Conservation (phyloP, 2,888 invertebrate genomes). For the Drosophila merina region DNA sequence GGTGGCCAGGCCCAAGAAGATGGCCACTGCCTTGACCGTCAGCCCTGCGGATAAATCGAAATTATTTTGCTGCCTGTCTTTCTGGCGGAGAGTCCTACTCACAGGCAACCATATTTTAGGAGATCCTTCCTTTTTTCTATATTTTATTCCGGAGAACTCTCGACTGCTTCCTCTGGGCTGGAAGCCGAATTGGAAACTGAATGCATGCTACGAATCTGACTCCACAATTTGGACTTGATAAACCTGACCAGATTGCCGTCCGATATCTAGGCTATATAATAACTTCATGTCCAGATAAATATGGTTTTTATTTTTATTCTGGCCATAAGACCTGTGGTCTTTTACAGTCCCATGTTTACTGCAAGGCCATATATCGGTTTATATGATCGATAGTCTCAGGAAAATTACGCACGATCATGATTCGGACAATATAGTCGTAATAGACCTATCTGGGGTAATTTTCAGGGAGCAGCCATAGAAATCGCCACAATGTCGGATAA, state of each 20-base stretch:
- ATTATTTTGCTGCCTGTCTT: neutral
- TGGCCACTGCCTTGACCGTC: slow-evolving; percentile 75
- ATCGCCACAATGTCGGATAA: slow-evolving; percentile 51
- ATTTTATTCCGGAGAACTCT: slow-evolving; percentile 21
- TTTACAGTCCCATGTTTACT: slow-evolving; percentile 33
- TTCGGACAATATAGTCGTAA: slow-evolving; percentile 21
- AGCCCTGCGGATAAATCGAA: slow-evolving; percentile 56
- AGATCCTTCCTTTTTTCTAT: slow-evolving; percentile 33
- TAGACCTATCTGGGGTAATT: slow-evolving; percentile 9
- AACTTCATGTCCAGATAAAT: slow-evolving; percentile 24
- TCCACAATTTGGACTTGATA: slow-evolving; percentile 58
- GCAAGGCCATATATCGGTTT: slow-evolving; percentile 43
- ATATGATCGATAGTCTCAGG: slow-evolving; percentile 35
- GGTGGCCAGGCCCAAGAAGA: slow-evolving; percentile 76
- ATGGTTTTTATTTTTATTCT: slow-evolving; percentile 26
- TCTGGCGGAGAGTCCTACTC: slow-evolving; percentile 35
- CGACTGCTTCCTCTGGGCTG: slow-evolving; percentile 51
- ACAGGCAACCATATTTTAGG: slow-evolving; percentile 65
- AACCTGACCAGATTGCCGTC: slow-evolving; percentile 43
- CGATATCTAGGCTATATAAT: slow-evolving; percentile 36
- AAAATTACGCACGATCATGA: slow-evolving; percentile 25
- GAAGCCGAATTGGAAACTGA: slow-evolving; percentile 55
- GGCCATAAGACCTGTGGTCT: slow-evolving; percentile 15
- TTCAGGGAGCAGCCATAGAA: slow-evolving; percentile 39
- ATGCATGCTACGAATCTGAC: slow-evolving; percentile 41